Conservation (phyloP, 2,113 vertebrate species). For the Spilogale gracilis region DNA sequence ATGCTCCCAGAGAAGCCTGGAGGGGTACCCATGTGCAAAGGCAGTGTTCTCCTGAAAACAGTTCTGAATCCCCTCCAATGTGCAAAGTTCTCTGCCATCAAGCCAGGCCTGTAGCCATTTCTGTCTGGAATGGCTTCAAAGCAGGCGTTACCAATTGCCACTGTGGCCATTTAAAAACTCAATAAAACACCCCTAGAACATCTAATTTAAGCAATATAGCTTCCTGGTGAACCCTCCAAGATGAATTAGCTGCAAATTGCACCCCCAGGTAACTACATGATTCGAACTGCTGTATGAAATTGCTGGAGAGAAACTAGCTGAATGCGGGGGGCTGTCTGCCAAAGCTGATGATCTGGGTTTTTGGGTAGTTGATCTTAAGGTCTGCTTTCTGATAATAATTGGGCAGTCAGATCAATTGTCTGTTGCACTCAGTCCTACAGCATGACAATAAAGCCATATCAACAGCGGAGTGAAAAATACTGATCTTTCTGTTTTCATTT, state of each 20-base stretch:
- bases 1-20: conserved; percentile 10
- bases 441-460: conserved; percentile 68
- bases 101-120: conserved; percentile 74
- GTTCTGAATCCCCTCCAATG: conserved; percentile 42
- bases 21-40: neutral
- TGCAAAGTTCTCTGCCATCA: neutral
- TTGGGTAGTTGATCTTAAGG: conserved; percentile 74
- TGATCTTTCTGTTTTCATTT: conserved; percentile 58
- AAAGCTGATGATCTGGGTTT: conserved; percentile 70
- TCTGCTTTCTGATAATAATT: conserved; percentile 75
- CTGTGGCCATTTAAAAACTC: conserved; percentile 81
- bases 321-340: conserved; percentile 70
- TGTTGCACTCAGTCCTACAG: conserved; percentile 57
- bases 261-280: conserved; percentile 79
- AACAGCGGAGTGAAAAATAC: conserved; percentile 63
- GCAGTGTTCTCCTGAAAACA: conserved; percentile 29
- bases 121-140: conserved; percentile 77
- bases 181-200: conserved; percentile 79
- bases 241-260: conserved; percentile 79
- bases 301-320: conserved; percentile 77
- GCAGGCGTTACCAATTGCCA: conserved; percentile 77
- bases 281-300: conserved; percentile 80
- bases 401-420: conserved; percentile 73
- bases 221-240: conserved; percentile 79
- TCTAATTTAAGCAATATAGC: conserved; percentile 81